A percentile compares a stretch with the other conserved stretches of the same genome.
These are phyloP conservation scores for Proterorhinus semilunaris DNA, from an alignment of 2,113 vertebrate species.

Conservation along the genomic window DNA sequence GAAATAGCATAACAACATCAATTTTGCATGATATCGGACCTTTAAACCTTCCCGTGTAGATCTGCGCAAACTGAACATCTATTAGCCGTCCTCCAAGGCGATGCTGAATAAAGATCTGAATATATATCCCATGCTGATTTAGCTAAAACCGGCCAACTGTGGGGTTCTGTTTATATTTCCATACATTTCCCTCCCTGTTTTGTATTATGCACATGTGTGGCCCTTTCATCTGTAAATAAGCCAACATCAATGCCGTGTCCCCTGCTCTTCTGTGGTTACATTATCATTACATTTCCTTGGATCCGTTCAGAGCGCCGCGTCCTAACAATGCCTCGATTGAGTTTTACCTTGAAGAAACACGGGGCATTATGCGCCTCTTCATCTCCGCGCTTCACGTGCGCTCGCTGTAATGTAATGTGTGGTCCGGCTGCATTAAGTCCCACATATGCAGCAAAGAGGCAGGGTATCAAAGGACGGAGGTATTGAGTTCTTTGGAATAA, in stretches of 20 bases:
- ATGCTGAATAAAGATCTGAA: background rate
- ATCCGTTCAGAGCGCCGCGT: background rate
- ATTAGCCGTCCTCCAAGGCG: background rate
- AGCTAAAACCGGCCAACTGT: background rate
- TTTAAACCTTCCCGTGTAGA: no score
- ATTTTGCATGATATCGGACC: no score
- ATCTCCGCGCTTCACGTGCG: background rate
- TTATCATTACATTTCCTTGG: slow-evolving; percentile 4
- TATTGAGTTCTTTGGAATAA: background rate
- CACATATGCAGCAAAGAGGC: background rate
- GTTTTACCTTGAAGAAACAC: background rate
- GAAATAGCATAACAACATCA: no score
- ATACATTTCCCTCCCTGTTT: background rate
- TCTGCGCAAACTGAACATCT: no score
- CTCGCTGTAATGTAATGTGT: background rate
- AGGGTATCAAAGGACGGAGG: background rate
- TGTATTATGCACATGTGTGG: background rate
- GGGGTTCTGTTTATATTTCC: background rate
- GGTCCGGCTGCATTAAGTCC: background rate
- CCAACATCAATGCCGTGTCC: background rate
- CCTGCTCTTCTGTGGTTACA: slow-evolving; percentile 2
- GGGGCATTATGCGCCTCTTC: background rate
- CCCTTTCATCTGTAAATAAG: background rate
- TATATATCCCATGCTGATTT: background rate
- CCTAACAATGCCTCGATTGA: slow-evolving; percentile 3